Evolutionary conservation across 35 echinoderm and acorn worm genomes (phyloP), one percentile per base, ranked within the genome.

Genomic region (Stichopus chloronotus): DNA sequence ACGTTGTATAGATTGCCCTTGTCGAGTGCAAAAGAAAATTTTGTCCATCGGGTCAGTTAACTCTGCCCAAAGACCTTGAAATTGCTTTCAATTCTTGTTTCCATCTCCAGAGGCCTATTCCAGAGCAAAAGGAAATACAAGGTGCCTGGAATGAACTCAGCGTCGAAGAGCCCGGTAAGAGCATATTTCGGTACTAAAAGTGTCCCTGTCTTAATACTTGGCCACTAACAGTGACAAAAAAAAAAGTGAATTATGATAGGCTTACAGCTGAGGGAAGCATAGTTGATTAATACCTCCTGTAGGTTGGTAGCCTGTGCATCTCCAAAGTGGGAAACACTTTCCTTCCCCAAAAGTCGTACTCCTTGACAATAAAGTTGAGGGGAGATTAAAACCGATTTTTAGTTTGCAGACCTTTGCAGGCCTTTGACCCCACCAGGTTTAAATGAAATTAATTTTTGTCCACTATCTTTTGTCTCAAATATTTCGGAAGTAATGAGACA

Each of bases 111-210:
- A 96, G 97, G 69, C 95, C 95, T 3, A 63, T 98, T 25, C 77
- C 91, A 4, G 97, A 98, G 61, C 97, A 98, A 59, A 98, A 98
- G 55, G 97, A 98, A 54, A 78, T 98, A 17, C 65, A 74, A 78
- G 59, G 53, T 5, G 43, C 74, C 60, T 98, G 97, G 97, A 98
- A 98, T 93, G 95, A 98, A 83, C 93, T 98, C 17, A 95, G 97
- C 56, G 93, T 95, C 6, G 97, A 98, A 16, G 97, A 98, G 61
- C 97, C 95, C 90, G 97, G 95, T 96, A 90, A 56, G 86, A 19
- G 30, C 69, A 74, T 21, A 20, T 5, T 74, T 7, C 69, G 17
- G 69, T n/a, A 20, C 17, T 74, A 20, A 74, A 74, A 74, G 69
- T 74, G 69, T 74, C 69, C 22, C 69, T 19, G 30, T 43, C 52